phyloP scores from a whole-genome alignment of 1,140 invertebrate genomes.

The Diachasma alloeum region DNA sequence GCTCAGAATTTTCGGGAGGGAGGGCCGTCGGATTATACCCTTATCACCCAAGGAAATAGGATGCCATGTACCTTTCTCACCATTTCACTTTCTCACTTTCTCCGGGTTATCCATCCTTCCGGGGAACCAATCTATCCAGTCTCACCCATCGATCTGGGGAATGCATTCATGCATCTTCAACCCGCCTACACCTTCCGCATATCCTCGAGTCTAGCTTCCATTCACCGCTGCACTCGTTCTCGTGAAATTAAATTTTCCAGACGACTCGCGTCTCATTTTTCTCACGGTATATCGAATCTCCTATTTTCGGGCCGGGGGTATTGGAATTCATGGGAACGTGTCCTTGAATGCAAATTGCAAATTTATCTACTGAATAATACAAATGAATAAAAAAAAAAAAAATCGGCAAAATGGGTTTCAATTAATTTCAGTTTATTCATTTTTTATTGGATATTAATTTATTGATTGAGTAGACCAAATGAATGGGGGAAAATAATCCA shows the following conservation, averaged over 20 bases:
- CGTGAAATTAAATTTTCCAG: slow-evolving; percentile 23
- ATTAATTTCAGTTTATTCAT: too few species aligned
- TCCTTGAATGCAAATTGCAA: too few species aligned
- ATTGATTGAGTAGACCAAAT: too few species aligned
- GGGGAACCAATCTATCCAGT: background rate
- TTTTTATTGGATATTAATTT: too few species aligned
- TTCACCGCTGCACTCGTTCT: background rate
- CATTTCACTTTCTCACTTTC: slow-evolving; percentile 8
- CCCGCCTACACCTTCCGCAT: background rate
- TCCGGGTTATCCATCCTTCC: background rate
- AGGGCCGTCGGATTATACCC: background rate
- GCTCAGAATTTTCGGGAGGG: background rate
- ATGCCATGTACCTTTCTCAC: background rate
- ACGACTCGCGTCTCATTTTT: background rate
- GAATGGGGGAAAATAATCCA: too few species aligned
- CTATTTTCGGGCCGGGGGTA: background rate
- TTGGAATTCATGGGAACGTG: too few species aligned
- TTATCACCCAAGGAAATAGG: background rate
- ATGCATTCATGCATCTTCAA: slow-evolving; percentile 24
- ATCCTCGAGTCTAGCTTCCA: background rate
- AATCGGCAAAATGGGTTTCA: too few species aligned
- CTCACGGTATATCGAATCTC: background rate
- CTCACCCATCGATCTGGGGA: background rate
- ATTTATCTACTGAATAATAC: too few species aligned
- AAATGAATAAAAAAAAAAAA: too few species aligned